These are phyloP conservation scores for Prietella phreatophila DNA, from an alignment of 2,113 vertebrate species.

Conservation along the genomic window DNA sequence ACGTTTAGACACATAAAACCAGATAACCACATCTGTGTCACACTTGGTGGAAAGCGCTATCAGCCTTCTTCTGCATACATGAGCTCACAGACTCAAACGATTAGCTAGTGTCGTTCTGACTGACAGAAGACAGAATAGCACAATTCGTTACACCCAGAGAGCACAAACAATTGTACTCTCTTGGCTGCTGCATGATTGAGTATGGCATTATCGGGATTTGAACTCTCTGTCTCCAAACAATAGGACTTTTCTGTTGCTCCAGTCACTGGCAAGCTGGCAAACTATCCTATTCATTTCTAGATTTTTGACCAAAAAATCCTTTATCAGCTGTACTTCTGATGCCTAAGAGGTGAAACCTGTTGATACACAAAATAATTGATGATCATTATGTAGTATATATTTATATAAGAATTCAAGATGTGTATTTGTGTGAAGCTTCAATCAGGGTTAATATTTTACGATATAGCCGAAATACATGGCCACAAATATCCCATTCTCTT, in stretches of 20 bases:
- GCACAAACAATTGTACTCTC: neutral
- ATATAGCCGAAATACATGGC: conserved; percentile 28
- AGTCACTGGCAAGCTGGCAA: no score
- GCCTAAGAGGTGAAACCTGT: neutral
- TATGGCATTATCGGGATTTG: neutral
- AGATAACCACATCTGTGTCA: neutral
- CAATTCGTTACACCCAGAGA: neutral
- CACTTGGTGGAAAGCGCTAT: neutral
- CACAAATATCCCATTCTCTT: conserved; percentile 5
- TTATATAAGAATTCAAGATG: neutral
- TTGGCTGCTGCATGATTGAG: neutral
- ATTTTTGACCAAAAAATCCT: neutral
- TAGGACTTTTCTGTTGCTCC: neutral
- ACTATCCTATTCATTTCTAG: neutral
- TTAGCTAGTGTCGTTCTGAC: neutral
- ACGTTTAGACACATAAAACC: neutral
- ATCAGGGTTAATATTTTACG: conserved; percentile 40
- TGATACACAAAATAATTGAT: neutral
- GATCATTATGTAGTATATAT: neutral
- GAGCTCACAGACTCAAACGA: neutral
- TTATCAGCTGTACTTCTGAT: neutral
- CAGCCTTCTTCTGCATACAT: neutral
- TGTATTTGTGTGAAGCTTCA: conserved; percentile 12
- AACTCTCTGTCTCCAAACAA: no score
- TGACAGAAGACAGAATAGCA: neutral